Percentiles rank a stretch among this genome's conserved stretches.
Conservation (phyloP, 2,113 vertebrate species). For the Leptobrachium ailaonicum region DNA sequence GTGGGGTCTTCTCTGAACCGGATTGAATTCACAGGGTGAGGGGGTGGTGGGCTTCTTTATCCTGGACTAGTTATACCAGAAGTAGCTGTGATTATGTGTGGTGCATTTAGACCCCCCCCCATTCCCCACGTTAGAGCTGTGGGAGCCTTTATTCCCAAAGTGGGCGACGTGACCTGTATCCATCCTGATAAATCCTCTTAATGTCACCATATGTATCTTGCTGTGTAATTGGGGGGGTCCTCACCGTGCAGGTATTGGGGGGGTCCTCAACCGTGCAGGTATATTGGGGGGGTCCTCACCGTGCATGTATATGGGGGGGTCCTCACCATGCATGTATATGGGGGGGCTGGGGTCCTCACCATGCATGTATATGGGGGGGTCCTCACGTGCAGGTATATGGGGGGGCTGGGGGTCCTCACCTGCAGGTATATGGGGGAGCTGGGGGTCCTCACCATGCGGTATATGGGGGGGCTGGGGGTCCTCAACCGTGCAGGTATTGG, state of each 20-base stretch:
- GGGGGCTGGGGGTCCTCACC: neutral
- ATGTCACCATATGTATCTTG: no score
- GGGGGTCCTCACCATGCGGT: conserved; percentile 4
- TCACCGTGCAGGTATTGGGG: conserved; percentile 45
- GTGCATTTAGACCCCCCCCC: no score
- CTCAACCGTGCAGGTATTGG: no score
- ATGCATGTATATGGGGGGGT: neutral
- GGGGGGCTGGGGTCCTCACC: conserved; percentile 72
- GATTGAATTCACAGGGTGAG: no score
- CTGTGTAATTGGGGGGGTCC: conserved; percentile 64
- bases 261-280: neutral
- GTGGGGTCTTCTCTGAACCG: no score
- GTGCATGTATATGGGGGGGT: neutral
- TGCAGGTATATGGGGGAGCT: neutral
- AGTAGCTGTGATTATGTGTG: no score
- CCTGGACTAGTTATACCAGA: no score
- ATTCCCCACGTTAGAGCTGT: no score
- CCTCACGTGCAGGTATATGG: neutral
- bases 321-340: conserved; percentile 42
- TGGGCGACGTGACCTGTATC: no score
- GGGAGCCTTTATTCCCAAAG: no score
- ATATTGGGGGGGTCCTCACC: neutral
- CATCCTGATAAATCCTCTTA: no score
- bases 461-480: neutral
- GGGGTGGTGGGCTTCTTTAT: no score